Conservation (phyloP, 2,113 vertebrate genomes). For the Plectropomus leopardus region DNA sequence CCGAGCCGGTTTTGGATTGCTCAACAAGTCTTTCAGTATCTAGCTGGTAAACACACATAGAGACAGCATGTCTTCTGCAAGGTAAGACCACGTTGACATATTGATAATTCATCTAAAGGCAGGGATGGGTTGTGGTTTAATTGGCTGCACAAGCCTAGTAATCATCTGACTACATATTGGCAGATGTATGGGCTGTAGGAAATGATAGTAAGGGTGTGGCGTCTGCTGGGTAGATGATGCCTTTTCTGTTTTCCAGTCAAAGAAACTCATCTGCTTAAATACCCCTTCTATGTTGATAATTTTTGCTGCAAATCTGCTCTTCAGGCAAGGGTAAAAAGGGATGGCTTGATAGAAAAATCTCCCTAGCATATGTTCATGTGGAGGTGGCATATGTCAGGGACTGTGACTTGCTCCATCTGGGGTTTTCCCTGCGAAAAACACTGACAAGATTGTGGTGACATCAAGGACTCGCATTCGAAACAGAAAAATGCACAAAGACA, state of each 20-base stretch:
- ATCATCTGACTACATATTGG: conserved; percentile 43
- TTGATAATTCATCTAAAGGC: background rate
- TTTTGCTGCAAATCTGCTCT: background rate
- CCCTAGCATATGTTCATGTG: conserved; percentile 18
- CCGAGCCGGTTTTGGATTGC: conserved; percentile 47
- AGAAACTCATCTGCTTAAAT: background rate
- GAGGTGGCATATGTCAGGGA: conserved; percentile 33
- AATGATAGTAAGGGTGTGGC: conserved; percentile 32
- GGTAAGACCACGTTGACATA: conserved; percentile 68
- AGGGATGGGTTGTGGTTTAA: conserved; percentile 26
- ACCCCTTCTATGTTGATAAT: background rate
- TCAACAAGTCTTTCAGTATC: conserved; percentile 73
- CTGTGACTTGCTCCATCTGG: conserved; percentile 30
- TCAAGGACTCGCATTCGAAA: background rate
- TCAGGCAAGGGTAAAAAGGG: background rate
- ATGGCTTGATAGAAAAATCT: conserved; percentile 8
- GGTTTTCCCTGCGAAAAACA: conserved; percentile 39
- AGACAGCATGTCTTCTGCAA: conserved; percentile 73
- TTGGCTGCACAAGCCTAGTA: conserved; percentile 37
- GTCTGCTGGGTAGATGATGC: background rate
- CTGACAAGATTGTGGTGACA: background rate
- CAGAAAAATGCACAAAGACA: background rate
- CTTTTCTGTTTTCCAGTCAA: background rate
- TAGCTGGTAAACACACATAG: conserved; percentile 34
- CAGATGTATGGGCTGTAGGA: conserved; percentile 23